Evolutionary conservation across 1,140 invertebrate species (phyloP), one percentile per base, ranked within the genome.

Genomic region (Scaptomyza hsui): DNA sequence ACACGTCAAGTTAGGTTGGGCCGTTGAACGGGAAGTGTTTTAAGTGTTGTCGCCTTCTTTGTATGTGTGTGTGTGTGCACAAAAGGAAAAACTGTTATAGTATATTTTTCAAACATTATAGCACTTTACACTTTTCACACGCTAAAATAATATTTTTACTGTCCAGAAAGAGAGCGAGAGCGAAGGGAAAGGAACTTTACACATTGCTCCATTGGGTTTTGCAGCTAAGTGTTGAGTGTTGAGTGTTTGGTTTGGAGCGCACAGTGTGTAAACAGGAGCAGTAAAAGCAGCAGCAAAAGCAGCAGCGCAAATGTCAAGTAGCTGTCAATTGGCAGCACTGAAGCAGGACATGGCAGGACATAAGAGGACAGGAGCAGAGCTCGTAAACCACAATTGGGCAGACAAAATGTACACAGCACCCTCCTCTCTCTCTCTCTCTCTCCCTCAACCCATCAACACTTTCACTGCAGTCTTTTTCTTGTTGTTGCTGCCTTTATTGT

Each of bases 81-180:
- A 32, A 41, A 41, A 45, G 51, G 18, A 26, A 44, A 67, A 76
- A 71, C 74, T 78, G 73, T 81, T 80, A 81, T 16, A 44, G 39
- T 49, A 78, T 85, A 86, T 72, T 88, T 75, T 67, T 77, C 55
- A 71, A 78, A 75, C 78, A 82, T 86, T 88, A 88, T 75, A 86
- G 82, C 82, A 86, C 82, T 86, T 78, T 86, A 86, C 82, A 89
- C 82, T 86, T 88, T 86, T 88, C 83, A 86, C 82, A 88, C 78
- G 78, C 82, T 88, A 70, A 88, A 86, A 86, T 86, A 86, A 86
- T 86, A 86, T 86, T 86, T 86, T 82, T 47, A 41, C 74, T 75
- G 71, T 51, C 70, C 56, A 48, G 41, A 12, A 48, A 45, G 51
- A 72, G 55, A 68, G 51, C 59, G 56, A 15, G 2, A 13, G 51